Evolutionary conservation across 2,113 vertebrate genomes (phyloP).

Genomic region (Platichthys flesus): DNA sequence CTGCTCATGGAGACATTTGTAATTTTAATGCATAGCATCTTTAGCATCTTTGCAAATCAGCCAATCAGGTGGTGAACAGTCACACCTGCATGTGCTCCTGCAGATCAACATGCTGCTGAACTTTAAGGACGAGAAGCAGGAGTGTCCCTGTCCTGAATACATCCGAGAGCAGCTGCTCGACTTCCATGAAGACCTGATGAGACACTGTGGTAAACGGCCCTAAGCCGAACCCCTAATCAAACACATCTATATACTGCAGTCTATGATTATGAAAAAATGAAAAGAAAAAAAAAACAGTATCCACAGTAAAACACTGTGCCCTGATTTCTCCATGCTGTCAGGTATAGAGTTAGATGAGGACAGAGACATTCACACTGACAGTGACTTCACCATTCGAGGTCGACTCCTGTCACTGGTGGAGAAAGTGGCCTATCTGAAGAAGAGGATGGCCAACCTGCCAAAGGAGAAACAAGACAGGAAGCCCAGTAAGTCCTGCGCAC

Average conservation of each 20-base stretch:
- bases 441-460: constrained; percentile 87
- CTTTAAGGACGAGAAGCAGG: constrained; percentile 95
- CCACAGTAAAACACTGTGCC: not conserved
- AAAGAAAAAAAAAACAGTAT: not conserved
- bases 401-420: constrained; percentile 92
- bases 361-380: constrained; percentile 83
- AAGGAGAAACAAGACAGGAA: constrained; percentile 86
- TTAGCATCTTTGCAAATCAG: no score
- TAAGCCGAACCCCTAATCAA: no score
- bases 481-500: constrained; percentile 83
- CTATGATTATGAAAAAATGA: no score
- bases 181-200: constrained; percentile 96
- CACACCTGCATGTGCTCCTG: not conserved
- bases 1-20: no score
- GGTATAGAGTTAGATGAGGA: constrained; percentile 94
- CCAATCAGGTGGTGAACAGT: not conserved
- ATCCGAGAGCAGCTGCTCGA: constrained; percentile 92
- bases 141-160: constrained; percentile 93
- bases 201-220: constrained; percentile 88
- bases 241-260: no score
- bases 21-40: no score
- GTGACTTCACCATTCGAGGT: constrained; percentile 90
- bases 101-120: constrained; percentile 98
- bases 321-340: constrained; percentile 48
- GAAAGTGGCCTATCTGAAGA: constrained; percentile 92